Base-by-base conservation (phyloP, 2,113 vertebrate species). In the Atrichornis clamosus region DNA sequence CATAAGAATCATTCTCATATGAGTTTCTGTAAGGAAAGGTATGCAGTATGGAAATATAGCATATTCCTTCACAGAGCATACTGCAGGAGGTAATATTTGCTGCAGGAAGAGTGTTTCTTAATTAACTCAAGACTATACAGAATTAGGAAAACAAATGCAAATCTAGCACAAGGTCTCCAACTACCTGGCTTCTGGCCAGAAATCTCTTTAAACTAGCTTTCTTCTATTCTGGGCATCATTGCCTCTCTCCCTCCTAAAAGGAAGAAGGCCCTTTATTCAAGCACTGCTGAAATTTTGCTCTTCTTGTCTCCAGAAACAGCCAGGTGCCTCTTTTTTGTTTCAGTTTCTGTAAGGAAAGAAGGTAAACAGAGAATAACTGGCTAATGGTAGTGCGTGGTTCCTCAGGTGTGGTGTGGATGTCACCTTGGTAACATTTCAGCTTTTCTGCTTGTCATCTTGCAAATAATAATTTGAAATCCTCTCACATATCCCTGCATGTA, bases 131-230 rank as follows among this genome's bases (percentile, higher is more conserved):
- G 30, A 77, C 22, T 26, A 42, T 67, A 37, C 15, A 74, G 80
- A 69, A 90, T 89, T 74, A 89, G 41, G 73, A 83, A 88, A 89
- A 84, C 44, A 92, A 76, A 93, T 88, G 76, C 70, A 90, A 86
- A 86, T 76, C 58, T 76, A 72, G 35, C 65, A 72, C 1, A 1
- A 82, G 33, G 22, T 86, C 47, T 76, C 49, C 49, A 78, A 32
- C 56, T 50, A 33, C 11, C 13, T 89, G 74, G 56, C 56, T 90
- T 64, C 68, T 62, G 62, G 49, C 68, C 80, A 95, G 84, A 78
- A 55, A 53, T 81, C 53, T 84, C 10, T 80, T 72, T 91, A 10
- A 90, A 80, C 15, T 49, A 26, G 20, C 18, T 84, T 77, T 55
- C 39, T 84, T 94, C 64, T 81, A 0, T 70, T 62, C 56, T 94